phyloP scores from a whole-genome alignment of 2,888 invertebrate genomes.

The Thereva unica region DNA sequence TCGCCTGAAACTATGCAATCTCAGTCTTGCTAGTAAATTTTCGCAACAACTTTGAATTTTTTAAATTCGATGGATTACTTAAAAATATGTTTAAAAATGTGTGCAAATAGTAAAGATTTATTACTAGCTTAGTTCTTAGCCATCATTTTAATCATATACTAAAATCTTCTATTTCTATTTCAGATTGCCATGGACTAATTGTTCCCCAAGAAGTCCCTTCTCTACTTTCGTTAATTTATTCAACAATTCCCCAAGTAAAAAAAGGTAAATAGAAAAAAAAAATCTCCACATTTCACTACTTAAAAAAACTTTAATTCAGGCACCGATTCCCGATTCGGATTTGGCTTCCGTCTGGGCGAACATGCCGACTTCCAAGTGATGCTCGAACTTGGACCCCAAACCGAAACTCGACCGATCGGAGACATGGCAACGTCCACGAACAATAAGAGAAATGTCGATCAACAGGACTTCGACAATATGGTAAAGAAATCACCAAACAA shows the following conservation, averaged over 20 bases:
- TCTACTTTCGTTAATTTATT: slow-evolving; percentile 76
- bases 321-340: slow-evolving; percentile 77
- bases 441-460: slow-evolving; percentile 53
- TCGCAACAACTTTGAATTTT: too few species aligned
- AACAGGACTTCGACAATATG: slow-evolving; percentile 45
- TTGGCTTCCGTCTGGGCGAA: slow-evolving; percentile 79
- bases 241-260: slow-evolving; percentile 81
- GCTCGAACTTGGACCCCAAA: slow-evolving; percentile 78
- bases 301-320: slow-evolving; percentile 59
- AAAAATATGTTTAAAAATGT: too few species aligned
- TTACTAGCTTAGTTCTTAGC: too few species aligned
- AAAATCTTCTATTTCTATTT: slow-evolving; percentile 47
- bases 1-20: too few species aligned
- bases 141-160: too few species aligned
- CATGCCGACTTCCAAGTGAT: slow-evolving; percentile 81
- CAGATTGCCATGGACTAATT: slow-evolving; percentile 66
- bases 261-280: slow-evolving; percentile 66
- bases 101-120: too few species aligned
- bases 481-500: slow-evolving; percentile 53
- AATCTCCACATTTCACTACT: background rate
- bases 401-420: slow-evolving; percentile 71
- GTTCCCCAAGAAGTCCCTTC: slow-evolving; percentile 82
- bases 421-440: slow-evolving; percentile 52
- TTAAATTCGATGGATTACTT: too few species aligned
- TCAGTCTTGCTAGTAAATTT: too few species aligned